Base-by-base conservation (phyloP, 1,140 invertebrate species). In the Calosoma granatense region DNA sequence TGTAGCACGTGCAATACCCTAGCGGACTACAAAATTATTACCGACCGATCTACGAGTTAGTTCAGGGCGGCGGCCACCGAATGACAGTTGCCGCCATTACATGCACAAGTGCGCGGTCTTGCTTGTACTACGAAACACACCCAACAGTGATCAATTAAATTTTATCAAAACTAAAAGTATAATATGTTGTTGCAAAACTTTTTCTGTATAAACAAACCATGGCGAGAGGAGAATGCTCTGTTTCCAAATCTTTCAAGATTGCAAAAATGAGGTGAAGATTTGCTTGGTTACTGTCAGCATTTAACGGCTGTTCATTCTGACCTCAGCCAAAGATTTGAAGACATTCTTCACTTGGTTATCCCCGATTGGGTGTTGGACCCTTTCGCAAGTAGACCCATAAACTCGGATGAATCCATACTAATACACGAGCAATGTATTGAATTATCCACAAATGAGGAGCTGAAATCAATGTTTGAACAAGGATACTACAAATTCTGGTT, bases 361-460 rank as follows among this genome's bases (percentile, higher is more conserved):
- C 53, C 59, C 30, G 56, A 60, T 41, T 60, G 59, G 56, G 51
- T 58, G 56, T 58, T 60, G 56, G 20, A 60, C 26, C 59, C 6
- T 60, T 60, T 57, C 57, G 55, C 55, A 57, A 59, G 22, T 47
- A 41, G n/a, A 23, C 20, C 11, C 51, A 57, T 22, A 20, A 26
- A 57, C 17, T 12, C 54, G 57, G 23, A 60, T 57, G 56, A 60
- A 60, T 54, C 14, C 56, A 57, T 39, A 54, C 51, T 54, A 60
- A 56, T 60, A 60, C 22, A 56, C 43, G 14, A 59, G 55, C 22
- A 59, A 56, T 20, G 55, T 58, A 55, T 58, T 58, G 56, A 58
- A 58, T 60, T 58, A 60, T 60, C 56, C 54, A 58, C 54, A 60
- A 60, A 60, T 60, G 52, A 60, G 43, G 53, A 60, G 43, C 51